Evolutionary conservation across 2,113 vertebrate genomes (phyloP), one percentile per base, ranked within the genome.

Genomic region (Crypturellus undulatus): DNA sequence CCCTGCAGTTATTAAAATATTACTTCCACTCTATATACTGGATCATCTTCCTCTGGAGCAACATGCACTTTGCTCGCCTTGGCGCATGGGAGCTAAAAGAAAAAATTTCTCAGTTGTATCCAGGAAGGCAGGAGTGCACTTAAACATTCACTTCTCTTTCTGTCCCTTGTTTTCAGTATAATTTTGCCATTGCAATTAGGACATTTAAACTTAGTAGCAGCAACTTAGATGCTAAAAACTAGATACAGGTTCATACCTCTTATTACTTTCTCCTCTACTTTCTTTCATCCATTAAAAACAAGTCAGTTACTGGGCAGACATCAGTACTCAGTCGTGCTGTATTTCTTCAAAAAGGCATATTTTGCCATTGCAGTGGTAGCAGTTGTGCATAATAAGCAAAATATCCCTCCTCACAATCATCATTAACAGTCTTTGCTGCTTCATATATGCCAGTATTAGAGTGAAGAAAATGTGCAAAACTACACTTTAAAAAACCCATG

Each of bases 11-110:
- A 93, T 84, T 70, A 75, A 92, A 93, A 86, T 93, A 63, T 92
- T 87, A 89, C 89, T 97, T 98, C 89, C 84, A 94, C 84, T 58
- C 88, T 91, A 7, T 85, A 94, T 97, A 86, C 86, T 91, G 78
- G 80, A 92, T 95, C 82, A 36, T 84, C 92, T 89, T 96, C 43
- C 62, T 89, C 67, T 51, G 78, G 64, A 72, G 68, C 43, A 80
- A 70, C 28, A 15, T 26, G 65, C 49, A 34, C 38, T 70, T 81
- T 54, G 36, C 19, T 42, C 71, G 15, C 47, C 80, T 58, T n/a
- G 58, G 54, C 72, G 79, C 95, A 89, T 21, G 59, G 60, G 87
- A 96, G 45, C 34, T 77, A 58, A 86, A 81, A 77, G 87, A 52
- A 62, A 82, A 92, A 16, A 38, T n/a, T 47, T 54, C 24, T 75